Base-by-base conservation (phyloP, 2,888 invertebrate species). In the Cantharis rustica region DNA sequence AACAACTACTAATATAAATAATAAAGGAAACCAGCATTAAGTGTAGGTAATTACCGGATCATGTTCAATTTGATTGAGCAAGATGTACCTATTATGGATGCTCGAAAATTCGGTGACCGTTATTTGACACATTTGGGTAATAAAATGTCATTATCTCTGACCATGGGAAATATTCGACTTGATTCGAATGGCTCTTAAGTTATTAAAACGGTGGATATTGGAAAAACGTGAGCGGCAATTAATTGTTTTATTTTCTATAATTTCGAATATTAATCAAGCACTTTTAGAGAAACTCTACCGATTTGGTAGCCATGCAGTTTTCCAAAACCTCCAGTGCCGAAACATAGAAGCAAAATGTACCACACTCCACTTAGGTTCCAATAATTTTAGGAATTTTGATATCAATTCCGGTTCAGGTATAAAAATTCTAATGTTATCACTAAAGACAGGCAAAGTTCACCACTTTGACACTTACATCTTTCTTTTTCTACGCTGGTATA, bases 1-100 rank as follows among this genome's bases (percentile, higher is more conserved):
- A 76, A 76, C 73, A 71, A 76, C 73, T 78, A 76, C 73, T 78
- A 76, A 71, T 75, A 78, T 73, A 75, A 75, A 78, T 75, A 76
- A 76, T 66, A 66, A 66, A 66, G 71, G 75, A 71, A 73, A 68
- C 68, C 68, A 26, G 73, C 73, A 75, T 78, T 78, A 78, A 75
- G 71, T 61, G 62, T 75, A 75, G 73, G 75, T 75, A 75, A 66
- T 75, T 75, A 75, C 70, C 10, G 66, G 73, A 72, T 74, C 76
- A 73, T 75, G 79, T 79, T 77, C 72, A 69, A 70, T 78, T 69
- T 76, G 78, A 78, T 76, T 76, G 76, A 68, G 15, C 27, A 74
- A 69, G 69, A 72, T 70, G 23, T 68, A 23, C 68, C 66, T 68
- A 26, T 16, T 66, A 72, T 66, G 64, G 73, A 26, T 71, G 63